Percentiles rank a stretch among this genome's conserved stretches.
Conservation (phyloP, 2,888 invertebrate species). For the Drosophila antonietae region DNA sequence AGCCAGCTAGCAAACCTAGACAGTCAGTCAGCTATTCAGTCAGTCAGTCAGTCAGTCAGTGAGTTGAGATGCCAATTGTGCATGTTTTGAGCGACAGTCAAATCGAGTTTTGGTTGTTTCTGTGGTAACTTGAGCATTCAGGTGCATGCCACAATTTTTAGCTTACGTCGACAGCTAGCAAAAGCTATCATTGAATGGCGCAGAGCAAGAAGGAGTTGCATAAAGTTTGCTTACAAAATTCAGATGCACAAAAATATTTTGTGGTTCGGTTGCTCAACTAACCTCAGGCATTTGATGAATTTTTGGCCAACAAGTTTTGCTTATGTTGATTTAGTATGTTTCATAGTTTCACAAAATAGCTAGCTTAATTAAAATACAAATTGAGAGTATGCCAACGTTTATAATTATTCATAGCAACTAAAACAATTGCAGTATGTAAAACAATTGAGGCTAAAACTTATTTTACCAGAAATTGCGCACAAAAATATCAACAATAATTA, state of each 20-base stretch:
- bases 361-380: constrained; percentile 68
- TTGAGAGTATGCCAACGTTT: constrained; percentile 14
- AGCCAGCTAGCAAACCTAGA: neutral
- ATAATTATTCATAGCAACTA: constrained; percentile 43
- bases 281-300: constrained; percentile 45
- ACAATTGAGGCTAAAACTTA: constrained; percentile 18
- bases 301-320: constrained; percentile 37
- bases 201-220: constrained; percentile 14
- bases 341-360: constrained; percentile 10
- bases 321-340: constrained; percentile 51
- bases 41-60: constrained; percentile 4
- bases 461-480: constrained; percentile 20
- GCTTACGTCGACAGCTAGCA: constrained; percentile 5
- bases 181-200: constrained; percentile 19
- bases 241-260: constrained; percentile 3
- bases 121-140: constrained; percentile 18
- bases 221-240: constrained; percentile 18
- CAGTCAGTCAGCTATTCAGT: neutral
- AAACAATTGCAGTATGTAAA: constrained; percentile 18
- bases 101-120: constrained; percentile 5
- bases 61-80: constrained; percentile 28
- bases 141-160: constrained; percentile 8
- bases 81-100: constrained; percentile 24
- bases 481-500: constrained; percentile 52
- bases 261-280: constrained; percentile 1